Evolutionary conservation across 2,113 vertebrate species (phyloP).

Genomic region (Phylloscopus trochiloides): DNA sequence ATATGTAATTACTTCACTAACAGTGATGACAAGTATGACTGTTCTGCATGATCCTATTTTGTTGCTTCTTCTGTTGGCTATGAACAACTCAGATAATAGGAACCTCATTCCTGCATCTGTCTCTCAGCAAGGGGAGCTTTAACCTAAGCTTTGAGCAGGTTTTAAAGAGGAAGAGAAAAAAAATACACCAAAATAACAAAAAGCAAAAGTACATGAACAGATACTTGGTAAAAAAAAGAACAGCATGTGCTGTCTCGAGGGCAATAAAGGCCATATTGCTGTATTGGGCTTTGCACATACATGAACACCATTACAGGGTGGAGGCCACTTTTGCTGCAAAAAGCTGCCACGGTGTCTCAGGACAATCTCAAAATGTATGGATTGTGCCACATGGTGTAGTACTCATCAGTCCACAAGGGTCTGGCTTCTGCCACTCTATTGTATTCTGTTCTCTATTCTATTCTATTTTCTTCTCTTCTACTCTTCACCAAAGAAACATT

Average conservation of each 20-base stretch:
- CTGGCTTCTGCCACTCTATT: neutral
- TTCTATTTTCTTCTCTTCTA: neutral
- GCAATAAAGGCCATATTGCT: neutral
- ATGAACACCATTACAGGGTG: neutral
- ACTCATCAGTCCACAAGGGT: neutral
- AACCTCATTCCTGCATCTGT: constrained; percentile 44
- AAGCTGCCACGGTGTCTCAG: neutral
- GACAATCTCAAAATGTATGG: neutral
- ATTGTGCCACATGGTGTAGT: neutral
- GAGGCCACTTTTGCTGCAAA: neutral
- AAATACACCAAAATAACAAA: neutral
- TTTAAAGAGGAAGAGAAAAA: neutral
- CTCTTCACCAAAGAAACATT: neutral
- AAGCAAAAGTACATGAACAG: neutral
- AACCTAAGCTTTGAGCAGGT: neutral
- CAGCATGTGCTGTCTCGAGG: neutral
- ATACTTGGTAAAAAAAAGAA: neutral
- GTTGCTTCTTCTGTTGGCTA: constrained; percentile 33
- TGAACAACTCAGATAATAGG: constrained; percentile 18
- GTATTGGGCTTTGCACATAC: neutral
- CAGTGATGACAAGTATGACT: constrained; percentile 28
- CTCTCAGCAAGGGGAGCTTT: constrained; percentile 37
- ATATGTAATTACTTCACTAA: constrained; percentile 64
- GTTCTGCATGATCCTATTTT: constrained; percentile 38
- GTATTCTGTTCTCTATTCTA: no score